phyloP scores from a whole-genome alignment of 2,113 vertebrate species.

The Gnathonemus longibarbis region DNA sequence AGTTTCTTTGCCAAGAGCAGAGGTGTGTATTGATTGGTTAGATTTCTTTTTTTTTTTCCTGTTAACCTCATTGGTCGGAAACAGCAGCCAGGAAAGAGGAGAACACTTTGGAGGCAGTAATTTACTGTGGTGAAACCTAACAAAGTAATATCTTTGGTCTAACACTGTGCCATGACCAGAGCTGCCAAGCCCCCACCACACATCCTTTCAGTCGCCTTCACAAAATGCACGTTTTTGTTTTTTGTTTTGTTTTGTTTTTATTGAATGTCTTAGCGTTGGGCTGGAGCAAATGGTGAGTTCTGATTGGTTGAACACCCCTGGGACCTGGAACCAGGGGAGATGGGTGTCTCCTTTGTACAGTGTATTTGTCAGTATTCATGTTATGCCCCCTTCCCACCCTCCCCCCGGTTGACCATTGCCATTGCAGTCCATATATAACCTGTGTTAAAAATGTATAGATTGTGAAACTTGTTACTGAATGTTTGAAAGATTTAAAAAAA shows the following conservation, averaged over 20 bases:
- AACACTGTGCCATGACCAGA: slow-evolving; percentile 19
- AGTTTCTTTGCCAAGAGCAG: not conserved
- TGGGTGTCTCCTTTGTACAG: slow-evolving; percentile 78
- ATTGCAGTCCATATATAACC: slow-evolving; percentile 93
- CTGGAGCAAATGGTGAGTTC: slow-evolving; percentile 32
- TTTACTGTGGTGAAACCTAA: slow-evolving; percentile 6
- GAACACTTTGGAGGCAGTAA: not conserved
- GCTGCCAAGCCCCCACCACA: slow-evolving; percentile 15
- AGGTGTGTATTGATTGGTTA: not conserved
- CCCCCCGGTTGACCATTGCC: slow-evolving; percentile 80
- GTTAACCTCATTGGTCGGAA: not conserved
- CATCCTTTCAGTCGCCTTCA: not conserved
- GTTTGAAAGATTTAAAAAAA: slow-evolving; percentile 70
- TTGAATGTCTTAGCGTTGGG: not conserved
- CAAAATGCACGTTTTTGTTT: not conserved
- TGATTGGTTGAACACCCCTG: slow-evolving; percentile 36
- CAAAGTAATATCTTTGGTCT: slow-evolving; percentile 16
- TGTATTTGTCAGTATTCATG: slow-evolving; percentile 92
- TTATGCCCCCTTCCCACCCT: slow-evolving; percentile 33
- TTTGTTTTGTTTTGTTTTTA: not conserved
- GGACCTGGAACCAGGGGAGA: slow-evolving; percentile 23
- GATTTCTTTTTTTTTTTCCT: not conserved
- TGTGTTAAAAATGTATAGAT: slow-evolving; percentile 99
- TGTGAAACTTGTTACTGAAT: slow-evolving; percentile 92
- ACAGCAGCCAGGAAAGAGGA: not conserved